phyloP scores from a whole-genome alignment of 2,113 vertebrate genomes.

The Nerophis lumbriciformis region DNA sequence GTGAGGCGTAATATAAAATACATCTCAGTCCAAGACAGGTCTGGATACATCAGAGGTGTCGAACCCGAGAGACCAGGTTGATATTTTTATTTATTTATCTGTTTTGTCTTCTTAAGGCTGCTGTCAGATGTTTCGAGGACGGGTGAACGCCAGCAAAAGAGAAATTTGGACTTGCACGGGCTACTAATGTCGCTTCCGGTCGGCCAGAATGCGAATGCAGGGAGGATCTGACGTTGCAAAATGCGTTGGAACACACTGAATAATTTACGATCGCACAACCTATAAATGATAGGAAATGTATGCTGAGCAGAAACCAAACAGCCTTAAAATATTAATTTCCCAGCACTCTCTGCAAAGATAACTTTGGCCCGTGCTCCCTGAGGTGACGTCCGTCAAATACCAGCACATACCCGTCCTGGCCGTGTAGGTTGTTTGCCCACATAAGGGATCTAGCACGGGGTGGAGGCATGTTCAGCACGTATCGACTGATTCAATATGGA shows the following conservation, averaged over 20 bases:
- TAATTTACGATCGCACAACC: background rate
- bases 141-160: conserved; percentile 19
- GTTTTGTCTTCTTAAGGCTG: conserved; percentile 25
- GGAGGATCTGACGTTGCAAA: background rate
- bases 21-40: conserved; percentile 50
- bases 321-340: conserved; percentile 23
- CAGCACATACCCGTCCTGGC: conserved; percentile 7
- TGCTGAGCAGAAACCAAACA: background rate
- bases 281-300: background rate
- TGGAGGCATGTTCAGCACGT: conserved; percentile 1
- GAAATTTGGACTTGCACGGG: conserved; percentile 2
- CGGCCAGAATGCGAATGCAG: background rate
- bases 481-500: background rate
- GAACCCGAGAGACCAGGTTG: conserved; percentile 24
- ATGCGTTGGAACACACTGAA: background rate
- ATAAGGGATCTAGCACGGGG: conserved; percentile 2
- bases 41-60: conserved; percentile 55
- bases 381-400: background rate
- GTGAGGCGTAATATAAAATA: conserved; percentile 42
- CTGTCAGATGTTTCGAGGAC: conserved; percentile 49
- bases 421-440: background rate
- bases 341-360: background rate
- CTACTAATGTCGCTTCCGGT: background rate
- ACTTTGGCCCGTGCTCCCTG: background rate
- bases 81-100: conserved; percentile 10